These are phyloP conservation scores for Athrips mouffetella DNA, from an alignment of 2,888 invertebrate genomes.

Conservation along the genomic window DNA sequence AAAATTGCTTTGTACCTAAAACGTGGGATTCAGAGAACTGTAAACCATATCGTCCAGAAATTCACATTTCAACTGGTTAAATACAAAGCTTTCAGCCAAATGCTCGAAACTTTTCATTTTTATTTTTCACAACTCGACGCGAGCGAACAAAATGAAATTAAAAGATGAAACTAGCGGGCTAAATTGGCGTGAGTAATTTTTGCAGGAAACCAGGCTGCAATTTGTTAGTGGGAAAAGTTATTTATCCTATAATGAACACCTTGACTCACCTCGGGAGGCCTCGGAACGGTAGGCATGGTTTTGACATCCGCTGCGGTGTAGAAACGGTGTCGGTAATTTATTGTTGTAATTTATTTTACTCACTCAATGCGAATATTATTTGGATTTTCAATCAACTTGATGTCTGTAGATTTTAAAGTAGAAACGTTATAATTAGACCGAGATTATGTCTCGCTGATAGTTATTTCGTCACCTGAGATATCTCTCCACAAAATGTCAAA, in stretches of 20 bases:
- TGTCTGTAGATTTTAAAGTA: too few species aligned
- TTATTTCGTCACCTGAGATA: too few species aligned
- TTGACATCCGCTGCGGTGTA: conserved; percentile 1
- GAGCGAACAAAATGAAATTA: conserved; percentile 14
- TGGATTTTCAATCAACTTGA: too few species aligned
- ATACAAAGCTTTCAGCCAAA: conserved; percentile 13
- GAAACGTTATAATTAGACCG: too few species aligned
- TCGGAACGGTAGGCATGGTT: conserved; percentile 13
- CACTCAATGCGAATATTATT: too few species aligned
- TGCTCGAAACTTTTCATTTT: conserved; percentile 12
- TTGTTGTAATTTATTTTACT: too few species aligned
- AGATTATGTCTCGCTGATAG: too few species aligned
- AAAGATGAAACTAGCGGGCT: conserved; percentile 16
- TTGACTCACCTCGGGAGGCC: conserved; percentile 34
- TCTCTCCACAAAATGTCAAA: background rate
- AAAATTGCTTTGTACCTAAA: too few species aligned
- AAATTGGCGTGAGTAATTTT: conserved; percentile 19
- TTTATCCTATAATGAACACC: conserved; percentile 63
- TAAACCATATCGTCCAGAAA: background rate
- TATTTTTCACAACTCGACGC: conserved; percentile 14
- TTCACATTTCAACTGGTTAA: conserved; percentile 13
- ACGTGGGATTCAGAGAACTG: background rate
- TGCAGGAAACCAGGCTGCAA: conserved; percentile 15
- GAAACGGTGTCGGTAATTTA: background rate
- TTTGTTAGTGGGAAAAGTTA: conserved; percentile 38